Conservation (phyloP, 2,113 vertebrate genomes). For the Micronycteris hirsuta region DNA sequence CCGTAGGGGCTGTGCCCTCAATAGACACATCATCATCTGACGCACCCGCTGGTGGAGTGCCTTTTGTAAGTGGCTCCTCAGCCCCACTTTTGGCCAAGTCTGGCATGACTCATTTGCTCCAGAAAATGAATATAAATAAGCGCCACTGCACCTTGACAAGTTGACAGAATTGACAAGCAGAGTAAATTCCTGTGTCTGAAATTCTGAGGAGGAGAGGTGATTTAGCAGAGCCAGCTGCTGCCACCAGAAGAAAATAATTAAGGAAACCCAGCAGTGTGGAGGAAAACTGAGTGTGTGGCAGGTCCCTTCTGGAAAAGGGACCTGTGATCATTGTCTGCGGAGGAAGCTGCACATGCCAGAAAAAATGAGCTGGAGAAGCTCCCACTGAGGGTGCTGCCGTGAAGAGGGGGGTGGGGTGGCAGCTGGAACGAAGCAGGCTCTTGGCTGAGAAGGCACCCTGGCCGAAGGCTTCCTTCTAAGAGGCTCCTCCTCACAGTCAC, state of each 20-base stretch:
- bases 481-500: background rate
- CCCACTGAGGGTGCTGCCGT: background rate
- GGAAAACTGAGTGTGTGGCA: background rate
- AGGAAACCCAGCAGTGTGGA: background rate
- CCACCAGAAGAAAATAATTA: constrained; percentile 75
- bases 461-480: background rate
- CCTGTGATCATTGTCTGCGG: constrained; percentile 31
- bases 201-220: constrained; percentile 42
- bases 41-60: background rate
- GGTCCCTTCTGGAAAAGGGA: constrained; percentile 22
- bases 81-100: background rate
- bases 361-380: background rate
- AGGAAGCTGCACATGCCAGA: background rate
- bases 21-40: accelerated
- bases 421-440: background rate
- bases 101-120: constrained; percentile 54
- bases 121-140: constrained; percentile 66
- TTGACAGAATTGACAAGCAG: constrained; percentile 65
- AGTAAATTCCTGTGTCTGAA: constrained; percentile 57
- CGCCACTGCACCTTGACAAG: constrained; percentile 1
- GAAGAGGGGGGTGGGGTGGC: accelerated
- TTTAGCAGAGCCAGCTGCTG: constrained; percentile 59
- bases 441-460: background rate
- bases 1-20: background rate
- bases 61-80: background rate